Percentiles rank a stretch among this genome's conserved stretches.
Conservation (phyloP, 2,113 vertebrate species). For the Hemibates koningsi region DNA sequence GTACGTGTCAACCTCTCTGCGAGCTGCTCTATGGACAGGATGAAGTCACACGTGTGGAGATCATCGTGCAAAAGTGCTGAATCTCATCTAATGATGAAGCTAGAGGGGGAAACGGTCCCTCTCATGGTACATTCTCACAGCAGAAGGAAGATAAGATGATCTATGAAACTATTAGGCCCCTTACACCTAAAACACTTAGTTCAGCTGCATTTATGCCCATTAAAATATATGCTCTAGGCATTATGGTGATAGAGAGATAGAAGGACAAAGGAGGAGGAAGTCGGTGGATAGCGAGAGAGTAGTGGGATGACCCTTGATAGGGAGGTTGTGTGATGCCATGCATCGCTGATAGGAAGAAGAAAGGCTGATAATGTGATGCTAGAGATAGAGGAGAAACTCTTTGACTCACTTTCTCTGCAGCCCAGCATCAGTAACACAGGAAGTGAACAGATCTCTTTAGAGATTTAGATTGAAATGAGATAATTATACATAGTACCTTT, state of each 20-base stretch:
- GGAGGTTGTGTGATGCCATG: constrained; percentile 13
- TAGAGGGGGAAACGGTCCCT: neutral
- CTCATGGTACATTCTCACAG: constrained; percentile 2
- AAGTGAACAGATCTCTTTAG: neutral
- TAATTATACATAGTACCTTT: neutral
- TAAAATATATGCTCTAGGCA: constrained; percentile 10
- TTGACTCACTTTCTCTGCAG: constrained; percentile 8
- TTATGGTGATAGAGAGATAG: neutral
- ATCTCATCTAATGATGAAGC: neutral
- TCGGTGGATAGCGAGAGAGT: neutral
- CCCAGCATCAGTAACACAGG: constrained; percentile 11
- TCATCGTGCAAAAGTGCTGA: neutral
- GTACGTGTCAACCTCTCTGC: neutral
- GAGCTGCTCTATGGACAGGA: neutral
- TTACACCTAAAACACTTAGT: constrained; percentile 36
- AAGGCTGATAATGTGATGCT: constrained; percentile 25
- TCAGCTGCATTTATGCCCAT: constrained; percentile 34
- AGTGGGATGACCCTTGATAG: constrained; percentile 22
- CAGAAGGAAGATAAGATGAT: constrained; percentile 3
- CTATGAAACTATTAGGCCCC: constrained; percentile 26
- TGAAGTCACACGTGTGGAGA: neutral
- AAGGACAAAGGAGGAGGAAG: neutral
- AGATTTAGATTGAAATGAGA: constrained; percentile 14
- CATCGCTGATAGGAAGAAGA: constrained; percentile 38
- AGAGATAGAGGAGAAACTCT: constrained; percentile 3